Evolutionary conservation across 2,113 vertebrate species (phyloP).

Genomic region (Chinchilla lanigera): DNA sequence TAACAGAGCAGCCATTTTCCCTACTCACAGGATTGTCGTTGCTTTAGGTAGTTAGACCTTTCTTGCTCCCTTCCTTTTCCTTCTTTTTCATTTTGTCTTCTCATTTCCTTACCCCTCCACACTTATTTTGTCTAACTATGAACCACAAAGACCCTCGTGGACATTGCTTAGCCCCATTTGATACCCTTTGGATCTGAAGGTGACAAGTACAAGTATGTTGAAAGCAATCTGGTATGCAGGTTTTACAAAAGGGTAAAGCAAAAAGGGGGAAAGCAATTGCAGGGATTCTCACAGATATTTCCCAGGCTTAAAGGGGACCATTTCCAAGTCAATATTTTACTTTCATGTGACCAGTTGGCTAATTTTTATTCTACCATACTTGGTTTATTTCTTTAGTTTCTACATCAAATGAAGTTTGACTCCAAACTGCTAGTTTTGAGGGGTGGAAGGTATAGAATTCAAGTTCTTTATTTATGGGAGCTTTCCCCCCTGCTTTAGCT

Average conservation of each 20-base stretch:
- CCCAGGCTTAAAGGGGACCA: too few relatives aligned
- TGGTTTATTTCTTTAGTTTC: constrained; percentile 45
- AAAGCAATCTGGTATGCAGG: background rate
- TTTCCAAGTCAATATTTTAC: background rate
- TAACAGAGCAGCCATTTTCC: background rate
- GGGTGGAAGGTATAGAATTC: background rate
- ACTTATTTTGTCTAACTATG: background rate
- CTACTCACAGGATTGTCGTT: background rate
- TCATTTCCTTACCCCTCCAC: background rate
- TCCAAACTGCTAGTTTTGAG: background rate
- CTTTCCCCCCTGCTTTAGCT: background rate
- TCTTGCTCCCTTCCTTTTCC: background rate
- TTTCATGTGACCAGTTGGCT: background rate
- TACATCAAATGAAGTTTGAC: constrained; percentile 53
- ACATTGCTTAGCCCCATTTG: background rate
- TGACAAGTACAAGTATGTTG: background rate
- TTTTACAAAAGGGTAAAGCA: background rate
- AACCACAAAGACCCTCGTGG: background rate
- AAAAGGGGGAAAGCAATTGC: background rate
- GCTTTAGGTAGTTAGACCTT: background rate
- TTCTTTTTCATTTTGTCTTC: background rate
- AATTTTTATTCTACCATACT: background rate
- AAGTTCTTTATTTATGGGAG: background rate
- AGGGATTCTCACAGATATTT: background rate
- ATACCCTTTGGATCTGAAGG: background rate